Conservation (phyloP, 2,113 vertebrate species). For the Syngnathus scovelli region DNA sequence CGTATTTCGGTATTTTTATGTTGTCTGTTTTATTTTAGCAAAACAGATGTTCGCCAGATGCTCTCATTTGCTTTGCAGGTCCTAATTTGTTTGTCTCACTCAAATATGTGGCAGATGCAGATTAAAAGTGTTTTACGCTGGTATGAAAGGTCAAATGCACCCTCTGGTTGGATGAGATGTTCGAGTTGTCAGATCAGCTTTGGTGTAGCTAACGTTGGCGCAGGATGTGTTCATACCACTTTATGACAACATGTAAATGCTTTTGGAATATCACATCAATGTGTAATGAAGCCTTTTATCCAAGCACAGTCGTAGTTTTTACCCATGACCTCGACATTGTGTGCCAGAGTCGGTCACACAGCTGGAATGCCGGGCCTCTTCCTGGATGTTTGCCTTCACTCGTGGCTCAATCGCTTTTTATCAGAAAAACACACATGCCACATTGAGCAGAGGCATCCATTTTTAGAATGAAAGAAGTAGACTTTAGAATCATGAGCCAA, state of each 20-base stretch:
- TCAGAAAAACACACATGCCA: constrained; percentile 14
- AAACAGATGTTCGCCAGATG: constrained; percentile 30
- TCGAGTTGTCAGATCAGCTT: neutral
- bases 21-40: neutral
- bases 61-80: neutral
- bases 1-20: neutral
- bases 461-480: constrained; percentile 27
- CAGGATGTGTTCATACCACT: neutral
- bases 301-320: constrained; percentile 7
- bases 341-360: constrained; percentile 38
- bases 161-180: neutral
- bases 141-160: constrained; percentile 8
- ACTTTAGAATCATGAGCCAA: constrained; percentile 1
- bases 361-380: constrained; percentile 58
- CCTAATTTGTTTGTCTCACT: constrained; percentile 19
- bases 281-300: neutral
- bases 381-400: constrained; percentile 41
- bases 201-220: neutral
- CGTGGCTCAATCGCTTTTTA: constrained; percentile 21
- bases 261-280: neutral
- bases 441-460: constrained; percentile 7
- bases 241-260: neutral
- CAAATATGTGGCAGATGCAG: constrained; percentile 17
- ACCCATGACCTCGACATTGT: constrained; percentile 38
- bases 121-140: constrained; percentile 13